Percentiles rank a stretch among this genome's conserved stretches.
Evolutionary conservation across 2,888 invertebrate genomes (phyloP).

Genomic region (Artemia sp.): DNA sequence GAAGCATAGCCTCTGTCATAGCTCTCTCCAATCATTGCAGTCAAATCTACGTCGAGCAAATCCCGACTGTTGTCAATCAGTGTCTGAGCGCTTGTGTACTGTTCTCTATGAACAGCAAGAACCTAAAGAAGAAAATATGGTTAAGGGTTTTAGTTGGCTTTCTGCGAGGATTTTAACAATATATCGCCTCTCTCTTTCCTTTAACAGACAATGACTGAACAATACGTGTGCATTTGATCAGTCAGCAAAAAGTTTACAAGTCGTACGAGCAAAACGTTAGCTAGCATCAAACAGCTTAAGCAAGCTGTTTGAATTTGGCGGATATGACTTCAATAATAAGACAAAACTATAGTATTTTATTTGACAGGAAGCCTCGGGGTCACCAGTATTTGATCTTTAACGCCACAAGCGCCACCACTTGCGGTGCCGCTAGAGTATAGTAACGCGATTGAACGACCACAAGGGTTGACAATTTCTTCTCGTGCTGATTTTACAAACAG

Average conservation of each 20-base stretch:
- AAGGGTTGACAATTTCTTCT: too few relatives aligned
- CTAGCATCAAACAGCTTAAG: neutral
- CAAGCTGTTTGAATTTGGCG: conserved; percentile 31
- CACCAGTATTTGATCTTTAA: too few relatives aligned
- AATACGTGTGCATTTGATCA: too few relatives aligned
- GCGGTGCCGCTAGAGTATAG: too few relatives aligned
- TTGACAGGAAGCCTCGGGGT: too few relatives aligned
- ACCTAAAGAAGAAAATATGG: conserved; percentile 35
- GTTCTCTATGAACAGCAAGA: conserved; percentile 62
- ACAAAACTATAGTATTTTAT: too few relatives aligned
- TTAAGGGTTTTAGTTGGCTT: neutral
- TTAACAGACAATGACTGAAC: too few relatives aligned
- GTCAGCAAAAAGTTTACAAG: neutral
- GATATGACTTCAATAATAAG: conserved; percentile 23
- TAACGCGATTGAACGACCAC: too few relatives aligned
- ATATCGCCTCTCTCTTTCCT: too few relatives aligned
- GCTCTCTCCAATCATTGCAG: conserved; percentile 88
- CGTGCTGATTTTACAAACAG: too few relatives aligned
- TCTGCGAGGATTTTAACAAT: too few relatives aligned
- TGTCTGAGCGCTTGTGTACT: conserved; percentile 38
- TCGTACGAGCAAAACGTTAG: neutral
- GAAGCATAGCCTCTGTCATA: conserved; percentile 87
- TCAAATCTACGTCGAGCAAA: conserved; percentile 83
- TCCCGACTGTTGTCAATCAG: conserved; percentile 83
- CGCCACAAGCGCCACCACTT: too few relatives aligned